phyloP scores from a whole-genome alignment of 2,888 invertebrate genomes.

The Tanytarsus gracilentus region DNA sequence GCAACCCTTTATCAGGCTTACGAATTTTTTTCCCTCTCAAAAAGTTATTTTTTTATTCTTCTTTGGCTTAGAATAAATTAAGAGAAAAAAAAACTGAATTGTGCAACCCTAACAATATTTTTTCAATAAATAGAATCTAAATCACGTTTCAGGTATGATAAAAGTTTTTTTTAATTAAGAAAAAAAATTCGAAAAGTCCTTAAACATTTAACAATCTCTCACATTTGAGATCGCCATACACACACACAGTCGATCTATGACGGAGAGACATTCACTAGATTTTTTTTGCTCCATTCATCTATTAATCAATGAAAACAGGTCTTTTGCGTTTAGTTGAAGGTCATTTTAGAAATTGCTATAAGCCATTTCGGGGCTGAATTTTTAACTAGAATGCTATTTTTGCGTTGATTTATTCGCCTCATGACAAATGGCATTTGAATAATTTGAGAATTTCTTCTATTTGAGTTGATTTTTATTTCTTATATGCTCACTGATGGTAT shows the following conservation, averaged over 20 bases:
- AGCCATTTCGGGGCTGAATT: constrained; percentile 14
- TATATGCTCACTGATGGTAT: too few relatives aligned
- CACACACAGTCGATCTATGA: too few relatives aligned
- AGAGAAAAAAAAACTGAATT: background rate
- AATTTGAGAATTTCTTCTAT: too few relatives aligned
- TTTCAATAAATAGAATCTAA: constrained; percentile 3
- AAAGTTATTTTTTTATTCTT: background rate
- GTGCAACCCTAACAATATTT: constrained; percentile 2
- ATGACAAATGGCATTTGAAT: too few relatives aligned
- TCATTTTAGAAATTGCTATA: constrained; percentile 12
- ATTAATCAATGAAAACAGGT: constrained; percentile 29
- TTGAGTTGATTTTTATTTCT: too few relatives aligned
- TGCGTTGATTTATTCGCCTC: background rate
- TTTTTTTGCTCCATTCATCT: background rate
- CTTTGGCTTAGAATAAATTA: background rate
- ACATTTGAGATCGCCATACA: too few relatives aligned
- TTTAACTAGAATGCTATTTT: background rate
- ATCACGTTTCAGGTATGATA: too few relatives aligned
- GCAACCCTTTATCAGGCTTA: too few relatives aligned
- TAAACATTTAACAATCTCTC: too few relatives aligned
- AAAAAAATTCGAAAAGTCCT: too few relatives aligned
- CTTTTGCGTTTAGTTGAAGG: constrained; percentile 29
- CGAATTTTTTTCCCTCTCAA: background rate
- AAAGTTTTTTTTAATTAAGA: too few relatives aligned
- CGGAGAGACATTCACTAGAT: background rate